These are phyloP conservation scores for Nyleta sp. DNA, from an alignment of 2,888 invertebrate genomes.

Conservation along the genomic window DNA sequence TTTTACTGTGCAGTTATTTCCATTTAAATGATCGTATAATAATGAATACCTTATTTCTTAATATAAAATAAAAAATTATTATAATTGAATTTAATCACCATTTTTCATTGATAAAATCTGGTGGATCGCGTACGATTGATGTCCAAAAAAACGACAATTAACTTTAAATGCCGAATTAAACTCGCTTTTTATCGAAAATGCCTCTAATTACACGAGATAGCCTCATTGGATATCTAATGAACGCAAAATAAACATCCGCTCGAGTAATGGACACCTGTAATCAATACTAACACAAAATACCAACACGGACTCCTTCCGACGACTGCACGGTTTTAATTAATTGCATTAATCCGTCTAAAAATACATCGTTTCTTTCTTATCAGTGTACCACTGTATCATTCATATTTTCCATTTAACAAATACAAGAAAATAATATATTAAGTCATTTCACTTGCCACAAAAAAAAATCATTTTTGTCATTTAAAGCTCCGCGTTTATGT, in stretches of 20 bases:
- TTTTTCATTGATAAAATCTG: too few species aligned
- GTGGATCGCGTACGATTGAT: too few species aligned
- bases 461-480: too few species aligned
- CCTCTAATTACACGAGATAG: conserved; percentile 7
- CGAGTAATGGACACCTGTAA: conserved; percentile 28
- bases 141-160: too few species aligned
- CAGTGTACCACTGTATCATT: not conserved
- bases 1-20: too few species aligned
- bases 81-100: too few species aligned
- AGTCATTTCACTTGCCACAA: too few species aligned
- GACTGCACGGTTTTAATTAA: not conserved
- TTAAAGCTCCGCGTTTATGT: too few species aligned
- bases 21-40: too few species aligned
- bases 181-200: conserved; percentile 17
- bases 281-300: conserved; percentile 24
- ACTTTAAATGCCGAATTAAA: too few species aligned
- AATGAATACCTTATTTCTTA: too few species aligned
- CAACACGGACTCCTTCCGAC: not conserved
- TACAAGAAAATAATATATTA: not conserved
- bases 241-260: conserved; percentile 18
- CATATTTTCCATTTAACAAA: not conserved
- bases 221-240: conserved; percentile 48
- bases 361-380: not conserved
- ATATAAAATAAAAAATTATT: too few species aligned
- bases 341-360: conserved; percentile 19